These are phyloP conservation scores for Megathymus violae DNA, from an alignment of 1,140 invertebrate genomes.

Conservation along the genomic window DNA sequence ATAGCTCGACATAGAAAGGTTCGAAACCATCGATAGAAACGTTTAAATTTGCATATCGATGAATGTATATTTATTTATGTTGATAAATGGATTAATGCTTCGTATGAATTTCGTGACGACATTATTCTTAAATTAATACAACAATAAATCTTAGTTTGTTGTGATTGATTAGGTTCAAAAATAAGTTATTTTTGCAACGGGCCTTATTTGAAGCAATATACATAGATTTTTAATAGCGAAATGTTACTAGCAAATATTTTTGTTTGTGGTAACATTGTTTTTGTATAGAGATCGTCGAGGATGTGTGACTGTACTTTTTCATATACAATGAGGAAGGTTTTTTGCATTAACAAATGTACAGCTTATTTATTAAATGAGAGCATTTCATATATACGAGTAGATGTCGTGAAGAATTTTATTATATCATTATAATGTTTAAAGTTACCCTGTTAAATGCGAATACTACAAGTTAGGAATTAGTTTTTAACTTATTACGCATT, in stretches of 20 bases:
- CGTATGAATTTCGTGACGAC: too few relatives aligned
- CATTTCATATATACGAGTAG: background rate
- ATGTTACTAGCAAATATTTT: background rate
- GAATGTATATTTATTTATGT: too few relatives aligned
- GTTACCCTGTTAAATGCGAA: conserved; percentile 3
- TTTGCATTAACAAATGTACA: background rate
- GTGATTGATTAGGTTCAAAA: background rate
- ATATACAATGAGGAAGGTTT: background rate
- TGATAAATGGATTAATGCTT: too few relatives aligned
- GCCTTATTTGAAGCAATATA: conserved; percentile 4
- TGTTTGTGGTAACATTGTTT: too few relatives aligned
- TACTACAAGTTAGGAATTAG: background rate
- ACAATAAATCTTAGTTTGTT: conserved; percentile 1
- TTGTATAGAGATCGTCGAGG: background rate
- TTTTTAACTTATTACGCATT: conserved; percentile 1
- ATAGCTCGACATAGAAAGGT: too few relatives aligned
- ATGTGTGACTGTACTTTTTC: background rate
- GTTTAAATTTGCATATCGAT: too few relatives aligned
- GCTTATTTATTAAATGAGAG: background rate
- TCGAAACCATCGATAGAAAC: too few relatives aligned
- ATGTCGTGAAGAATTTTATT: background rate
- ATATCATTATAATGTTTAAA: background rate
- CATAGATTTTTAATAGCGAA: background rate
- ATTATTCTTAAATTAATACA: background rate
- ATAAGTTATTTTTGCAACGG: background rate